phyloP scores from a whole-genome alignment of 2,888 invertebrate genomes.

The Cetonia aurata region DNA sequence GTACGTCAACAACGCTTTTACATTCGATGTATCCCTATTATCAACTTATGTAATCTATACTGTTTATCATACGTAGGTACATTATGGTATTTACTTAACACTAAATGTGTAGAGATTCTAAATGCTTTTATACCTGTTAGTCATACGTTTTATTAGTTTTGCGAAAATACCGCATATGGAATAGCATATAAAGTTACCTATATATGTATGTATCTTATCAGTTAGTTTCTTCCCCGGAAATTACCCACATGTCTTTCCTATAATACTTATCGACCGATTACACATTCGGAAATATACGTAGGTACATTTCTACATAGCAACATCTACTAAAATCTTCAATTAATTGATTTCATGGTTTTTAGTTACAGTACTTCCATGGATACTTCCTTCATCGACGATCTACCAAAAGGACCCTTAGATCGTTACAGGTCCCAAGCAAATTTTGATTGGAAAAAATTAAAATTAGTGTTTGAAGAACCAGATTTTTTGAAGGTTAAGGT shows the following conservation, averaged over 20 bases:
- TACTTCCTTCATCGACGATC: constrained; percentile 75
- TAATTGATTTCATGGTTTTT: background rate
- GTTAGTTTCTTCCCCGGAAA: constrained; percentile 2
- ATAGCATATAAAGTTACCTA: background rate
- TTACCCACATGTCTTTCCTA: constrained; percentile 15
- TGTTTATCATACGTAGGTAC: too few species aligned
- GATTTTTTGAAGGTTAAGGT: constrained; percentile 84
- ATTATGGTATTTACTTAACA: too few species aligned
- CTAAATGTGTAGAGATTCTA: background rate
- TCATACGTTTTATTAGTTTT: background rate
- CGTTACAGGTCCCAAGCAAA: constrained; percentile 81
- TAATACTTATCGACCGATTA: background rate
- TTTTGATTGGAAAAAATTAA: constrained; percentile 90
- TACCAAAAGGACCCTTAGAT: constrained; percentile 83
- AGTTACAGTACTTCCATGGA: constrained; percentile 58
- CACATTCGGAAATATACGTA: background rate
- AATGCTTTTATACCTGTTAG: background rate
- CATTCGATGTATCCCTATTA: too few species aligned
- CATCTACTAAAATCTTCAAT: background rate
- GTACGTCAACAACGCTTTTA: too few species aligned
- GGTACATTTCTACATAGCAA: too few species aligned
- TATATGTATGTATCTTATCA: too few species aligned
- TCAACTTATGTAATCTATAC: too few species aligned
- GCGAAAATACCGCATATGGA: background rate
- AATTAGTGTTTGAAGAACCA: constrained; percentile 81